Base-by-base conservation (phyloP, 1,140 invertebrate genomes). In the Caenorhabditis inopinata region DNA sequence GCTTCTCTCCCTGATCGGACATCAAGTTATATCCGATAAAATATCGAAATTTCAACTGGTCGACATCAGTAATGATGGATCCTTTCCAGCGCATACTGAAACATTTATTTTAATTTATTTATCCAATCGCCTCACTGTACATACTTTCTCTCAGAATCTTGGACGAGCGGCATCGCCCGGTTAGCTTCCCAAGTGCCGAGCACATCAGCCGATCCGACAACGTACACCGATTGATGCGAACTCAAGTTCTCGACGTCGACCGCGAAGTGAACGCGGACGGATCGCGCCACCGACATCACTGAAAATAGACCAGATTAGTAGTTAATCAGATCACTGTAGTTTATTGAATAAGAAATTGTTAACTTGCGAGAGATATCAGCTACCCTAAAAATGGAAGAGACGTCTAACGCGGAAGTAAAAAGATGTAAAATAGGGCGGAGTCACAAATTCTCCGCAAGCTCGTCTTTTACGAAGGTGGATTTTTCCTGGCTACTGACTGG, bases 11-110 rank as follows among this genome's bases (percentile, higher is more conserved):
- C 5, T 77, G 74, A 38, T 53, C 87, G 12, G 82, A 76, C 49
- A 85, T 75, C 29, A 87, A 49, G 38, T 88, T 88, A 68, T 87
- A 88, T 1, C 83, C 86, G 76, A 87, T 81, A 76, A 89, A 88
- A 47, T 87, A 87, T 2, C 86, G 87, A 48, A 89, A 87, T 74
- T 88, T 88, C 25, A 87, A 32, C 32, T 47, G 80, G 23, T 84
- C 79, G 0, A 80, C 81, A 32, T 81, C 80, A 14, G 53, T 78
- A 6, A 21, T n/a, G 35, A 83, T 62, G 4, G 47, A 25, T 42
- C 76, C 80, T 16, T 46, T 79, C 82, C 82, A 83, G 14, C 79
- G 75, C 18, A 32, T 81, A 12, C 82, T 83, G 42, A 47, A 81
- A 82, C 16, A 51, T 51, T 51, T 51, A 38, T 42, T 18, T 4